phyloP scores from a whole-genome alignment of 2,113 vertebrate species.

The Neotragus moschatus region DNA sequence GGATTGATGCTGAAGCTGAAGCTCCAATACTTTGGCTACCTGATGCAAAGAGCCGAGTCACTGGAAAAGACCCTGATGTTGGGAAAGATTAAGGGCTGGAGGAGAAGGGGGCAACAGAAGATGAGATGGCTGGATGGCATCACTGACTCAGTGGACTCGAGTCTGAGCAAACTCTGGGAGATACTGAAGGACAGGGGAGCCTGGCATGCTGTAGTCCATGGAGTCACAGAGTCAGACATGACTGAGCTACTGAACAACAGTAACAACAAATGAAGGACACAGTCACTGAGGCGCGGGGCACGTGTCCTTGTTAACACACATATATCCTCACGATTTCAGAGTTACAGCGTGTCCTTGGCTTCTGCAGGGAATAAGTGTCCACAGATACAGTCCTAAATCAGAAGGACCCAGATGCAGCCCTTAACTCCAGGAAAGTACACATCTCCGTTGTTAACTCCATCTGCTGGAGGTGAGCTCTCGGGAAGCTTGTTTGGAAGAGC shows the following conservation, averaged over 20 bases:
- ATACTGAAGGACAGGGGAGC: background rate
- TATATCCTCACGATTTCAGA: background rate
- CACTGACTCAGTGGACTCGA: background rate
- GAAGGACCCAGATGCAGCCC: background rate
- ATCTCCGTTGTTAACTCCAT: background rate
- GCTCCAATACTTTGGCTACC: background rate
- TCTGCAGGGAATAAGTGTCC: background rate
- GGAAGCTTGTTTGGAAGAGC: background rate
- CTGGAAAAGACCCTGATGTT: background rate
- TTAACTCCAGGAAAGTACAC: background rate
- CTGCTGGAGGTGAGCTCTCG: background rate
- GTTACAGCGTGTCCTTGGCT: background rate
- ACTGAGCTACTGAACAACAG: background rate
- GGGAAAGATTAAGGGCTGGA: background rate
- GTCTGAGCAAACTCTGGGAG: background rate
- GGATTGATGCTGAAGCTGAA: background rate
- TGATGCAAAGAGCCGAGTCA: background rate
- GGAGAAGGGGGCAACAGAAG: background rate
- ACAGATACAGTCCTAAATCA: background rate
- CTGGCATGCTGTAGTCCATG: background rate
- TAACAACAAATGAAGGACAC: accelerated
- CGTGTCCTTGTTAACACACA: accelerated
- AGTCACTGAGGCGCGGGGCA: background rate
- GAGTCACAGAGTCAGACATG: accelerated
- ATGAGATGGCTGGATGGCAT: background rate